These are phyloP conservation scores for Eupithecia vulgata DNA, from an alignment of 2,888 invertebrate genomes.

Conservation along the genomic window DNA sequence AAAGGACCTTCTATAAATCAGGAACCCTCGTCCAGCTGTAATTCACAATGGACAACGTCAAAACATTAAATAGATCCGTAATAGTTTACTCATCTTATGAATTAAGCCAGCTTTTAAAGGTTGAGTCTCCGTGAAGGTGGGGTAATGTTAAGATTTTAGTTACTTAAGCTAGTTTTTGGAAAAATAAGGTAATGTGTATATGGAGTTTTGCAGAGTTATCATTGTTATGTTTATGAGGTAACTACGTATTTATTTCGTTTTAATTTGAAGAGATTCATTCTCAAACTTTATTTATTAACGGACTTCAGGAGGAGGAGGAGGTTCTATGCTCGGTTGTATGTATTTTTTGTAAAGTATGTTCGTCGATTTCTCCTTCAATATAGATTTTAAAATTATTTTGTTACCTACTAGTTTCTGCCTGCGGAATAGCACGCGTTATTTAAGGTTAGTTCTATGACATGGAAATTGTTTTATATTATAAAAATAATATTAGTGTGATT, in stretches of 20 bases:
- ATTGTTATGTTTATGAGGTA: too few species aligned
- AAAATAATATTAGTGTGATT: too few species aligned
- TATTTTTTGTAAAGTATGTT: too few species aligned
- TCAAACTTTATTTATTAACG: too few species aligned
- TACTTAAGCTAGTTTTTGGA: not conserved
- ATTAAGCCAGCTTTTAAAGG: constrained; percentile 34
- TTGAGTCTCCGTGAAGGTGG: constrained; percentile 28
- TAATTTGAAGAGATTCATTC: not conserved
- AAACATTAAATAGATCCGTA: constrained; percentile 48
- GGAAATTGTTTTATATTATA: too few species aligned
- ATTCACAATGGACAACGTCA: constrained; percentile 52
- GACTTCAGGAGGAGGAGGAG: too few species aligned
- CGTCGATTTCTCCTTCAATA: too few species aligned
- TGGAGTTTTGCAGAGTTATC: not conserved
- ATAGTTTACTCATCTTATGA: constrained; percentile 45
- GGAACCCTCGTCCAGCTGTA: constrained; percentile 74
- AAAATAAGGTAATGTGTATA: not conserved
- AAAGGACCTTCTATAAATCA: constrained; percentile 73
- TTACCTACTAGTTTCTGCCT: too few species aligned
- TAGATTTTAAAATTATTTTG: too few species aligned
- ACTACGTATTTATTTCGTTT: not conserved
- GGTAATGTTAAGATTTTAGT: not conserved
- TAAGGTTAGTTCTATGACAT: too few species aligned
- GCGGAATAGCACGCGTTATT: too few species aligned
- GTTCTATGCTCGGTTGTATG: too few species aligned